phyloP scores from a whole-genome alignment of 1,140 invertebrate genomes.

The Aethina tumida region DNA sequence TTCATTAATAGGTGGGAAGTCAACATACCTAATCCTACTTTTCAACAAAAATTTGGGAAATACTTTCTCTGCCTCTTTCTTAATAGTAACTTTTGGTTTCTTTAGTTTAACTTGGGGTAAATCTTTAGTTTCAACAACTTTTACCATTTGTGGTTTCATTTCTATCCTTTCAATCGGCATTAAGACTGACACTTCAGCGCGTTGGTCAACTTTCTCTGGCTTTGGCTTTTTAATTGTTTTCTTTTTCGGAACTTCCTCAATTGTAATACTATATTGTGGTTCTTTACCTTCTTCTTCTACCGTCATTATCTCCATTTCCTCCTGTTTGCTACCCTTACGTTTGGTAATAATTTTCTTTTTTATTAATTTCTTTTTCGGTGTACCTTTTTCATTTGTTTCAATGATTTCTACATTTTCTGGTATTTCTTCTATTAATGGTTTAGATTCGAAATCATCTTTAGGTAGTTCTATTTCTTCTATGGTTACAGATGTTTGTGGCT shows the following conservation, averaged over 20 bases:
- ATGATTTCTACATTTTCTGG: slow-evolving; percentile 24
- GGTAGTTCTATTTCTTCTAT: slow-evolving; percentile 30
- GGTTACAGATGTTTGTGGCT: slow-evolving; percentile 31
- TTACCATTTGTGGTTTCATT: slow-evolving; percentile 46
- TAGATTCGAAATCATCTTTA: slow-evolving; percentile 28
- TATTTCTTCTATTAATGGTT: slow-evolving; percentile 32
- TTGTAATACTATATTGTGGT: slow-evolving; percentile 26
- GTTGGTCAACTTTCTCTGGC: slow-evolving; percentile 13
- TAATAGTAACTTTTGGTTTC: slow-evolving; percentile 25
- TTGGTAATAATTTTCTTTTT: slow-evolving; percentile 34
- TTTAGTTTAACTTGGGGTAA: slow-evolving; percentile 40
- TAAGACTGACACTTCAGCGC: slow-evolving; percentile 32
- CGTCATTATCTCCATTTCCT: slow-evolving; percentile 30
- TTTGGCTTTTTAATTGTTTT: slow-evolving; percentile 20
- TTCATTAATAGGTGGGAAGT: slow-evolving; percentile 47
- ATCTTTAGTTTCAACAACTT: slow-evolving; percentile 57
- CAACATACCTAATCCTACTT: slow-evolving; percentile 49
- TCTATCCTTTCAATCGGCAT: slow-evolving; percentile 52
- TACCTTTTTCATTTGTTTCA: too few relatives aligned
- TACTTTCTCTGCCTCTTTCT: slow-evolving; percentile 36
- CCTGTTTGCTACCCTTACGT: slow-evolving; percentile 29
- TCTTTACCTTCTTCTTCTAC: slow-evolving; percentile 35
- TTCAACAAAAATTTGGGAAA: slow-evolving; percentile 56
- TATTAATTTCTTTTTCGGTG: slow-evolving; percentile 29
- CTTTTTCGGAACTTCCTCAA: slow-evolving; percentile 13